Conservation (phyloP, 2,797 vertebrate genomes). For the Eptatretus atami region DNA sequence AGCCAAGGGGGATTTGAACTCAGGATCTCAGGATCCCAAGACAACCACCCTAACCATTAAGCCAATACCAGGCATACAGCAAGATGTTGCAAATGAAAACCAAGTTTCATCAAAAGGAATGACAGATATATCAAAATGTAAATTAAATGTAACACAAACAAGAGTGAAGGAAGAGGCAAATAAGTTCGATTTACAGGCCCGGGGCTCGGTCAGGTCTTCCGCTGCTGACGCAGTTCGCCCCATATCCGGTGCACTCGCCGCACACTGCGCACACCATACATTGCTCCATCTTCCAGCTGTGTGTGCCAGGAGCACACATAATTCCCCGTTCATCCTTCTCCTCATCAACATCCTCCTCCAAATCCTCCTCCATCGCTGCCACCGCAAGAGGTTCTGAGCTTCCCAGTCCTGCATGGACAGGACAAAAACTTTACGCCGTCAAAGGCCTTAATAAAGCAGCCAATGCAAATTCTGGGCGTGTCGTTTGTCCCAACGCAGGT, state of each 20-base stretch:
- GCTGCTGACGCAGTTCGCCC: constrained; percentile 89
- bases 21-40: too few relatives aligned
- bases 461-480: too few relatives aligned
- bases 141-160: too few relatives aligned
- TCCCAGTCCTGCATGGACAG: background rate
- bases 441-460: too few relatives aligned
- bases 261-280: constrained; percentile 98
- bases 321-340: constrained; percentile 75
- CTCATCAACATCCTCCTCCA: constrained; percentile 87
- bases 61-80: too few relatives aligned
- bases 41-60: too few relatives aligned
- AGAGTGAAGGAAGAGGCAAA: constrained; percentile 1
- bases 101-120: too few relatives aligned
- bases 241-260: constrained; percentile 88
- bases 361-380: constrained; percentile 93
- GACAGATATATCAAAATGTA: too few relatives aligned
- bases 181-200: constrained; percentile 36
- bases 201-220: constrained; percentile 78
- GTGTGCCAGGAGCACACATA: constrained; percentile 96
- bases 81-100: too few relatives aligned
- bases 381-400: background rate
- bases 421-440: too few relatives aligned
- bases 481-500: too few relatives aligned
- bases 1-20: too few relatives aligned
- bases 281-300: constrained; percentile 97